phyloP scores from a whole-genome alignment of 2,797 vertebrate species.

The Chanos chanos region DNA sequence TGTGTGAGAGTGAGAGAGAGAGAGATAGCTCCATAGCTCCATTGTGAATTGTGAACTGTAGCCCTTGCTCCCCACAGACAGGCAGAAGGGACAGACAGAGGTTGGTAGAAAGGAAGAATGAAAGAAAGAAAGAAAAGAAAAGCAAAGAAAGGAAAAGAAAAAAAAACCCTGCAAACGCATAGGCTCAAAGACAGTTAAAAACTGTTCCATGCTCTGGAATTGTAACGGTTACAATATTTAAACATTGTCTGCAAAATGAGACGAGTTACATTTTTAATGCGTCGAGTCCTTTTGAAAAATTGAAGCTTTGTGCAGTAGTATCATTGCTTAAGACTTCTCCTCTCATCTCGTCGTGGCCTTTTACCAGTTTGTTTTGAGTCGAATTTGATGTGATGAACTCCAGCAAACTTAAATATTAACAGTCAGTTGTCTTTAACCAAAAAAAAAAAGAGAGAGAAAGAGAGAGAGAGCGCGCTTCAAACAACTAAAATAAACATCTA shows the following conservation, averaged over 20 bases:
- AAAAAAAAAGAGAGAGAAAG: no score
- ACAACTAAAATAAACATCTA: no score
- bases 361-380: neutral
- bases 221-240: conserved; percentile 57
- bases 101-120: no score
- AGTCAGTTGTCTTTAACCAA: no score
- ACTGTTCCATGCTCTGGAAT: conserved; percentile 29
- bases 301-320: conserved; percentile 52
- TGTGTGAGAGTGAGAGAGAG: neutral
- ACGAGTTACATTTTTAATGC: conserved; percentile 61
- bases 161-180: neutral
- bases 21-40: no score
- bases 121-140: neutral
- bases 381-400: neutral
- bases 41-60: no score
- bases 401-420: neutral
- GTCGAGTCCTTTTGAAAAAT: conserved; percentile 51
- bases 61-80: no score
- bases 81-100: no score
- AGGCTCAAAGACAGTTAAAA: conserved; percentile 21
- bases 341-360: conserved; percentile 38
- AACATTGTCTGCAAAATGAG: conserved; percentile 54
- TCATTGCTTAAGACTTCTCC: conserved; percentile 43
- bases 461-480: no score
- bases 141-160: neutral